phyloP scores from a whole-genome alignment of 2,113 vertebrate species.

The Tragelaphus imberbis region DNA sequence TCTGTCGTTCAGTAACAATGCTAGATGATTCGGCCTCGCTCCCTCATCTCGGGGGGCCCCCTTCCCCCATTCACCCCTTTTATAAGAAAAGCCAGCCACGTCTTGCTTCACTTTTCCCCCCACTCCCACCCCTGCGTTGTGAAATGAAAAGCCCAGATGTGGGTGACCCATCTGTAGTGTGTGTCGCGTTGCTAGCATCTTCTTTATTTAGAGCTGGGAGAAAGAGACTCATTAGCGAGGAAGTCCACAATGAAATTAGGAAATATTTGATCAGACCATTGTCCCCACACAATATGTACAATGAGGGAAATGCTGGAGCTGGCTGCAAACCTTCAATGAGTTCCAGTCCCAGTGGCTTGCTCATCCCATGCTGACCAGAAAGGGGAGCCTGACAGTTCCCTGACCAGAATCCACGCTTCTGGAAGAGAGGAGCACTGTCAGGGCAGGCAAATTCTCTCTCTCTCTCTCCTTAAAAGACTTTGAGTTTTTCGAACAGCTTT shows the following conservation, averaged over 20 bases:
- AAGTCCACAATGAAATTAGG: slow-evolving; percentile 67
- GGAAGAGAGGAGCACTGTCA: not conserved
- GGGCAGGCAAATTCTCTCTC: not conserved
- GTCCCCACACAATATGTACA: slow-evolving; percentile 58
- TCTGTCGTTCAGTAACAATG: slow-evolving; percentile 40
- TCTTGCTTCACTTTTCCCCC: slow-evolving; percentile 4
- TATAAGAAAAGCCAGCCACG: not conserved
- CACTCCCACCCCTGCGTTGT: not conserved
- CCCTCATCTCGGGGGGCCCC: not conserved
- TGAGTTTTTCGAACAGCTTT: not conserved
- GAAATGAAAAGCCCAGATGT: slow-evolving; percentile 71
- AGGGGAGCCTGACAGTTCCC: not conserved
- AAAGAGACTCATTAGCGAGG: slow-evolving; percentile 67
- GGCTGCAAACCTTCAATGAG: slow-evolving; percentile 27
- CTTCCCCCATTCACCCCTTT: not conserved
- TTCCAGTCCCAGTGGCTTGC: not conserved
- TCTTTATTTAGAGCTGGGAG: slow-evolving; percentile 63
- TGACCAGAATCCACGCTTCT: not conserved
- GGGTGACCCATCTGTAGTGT: slow-evolving; percentile 66
- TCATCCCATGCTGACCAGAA: not conserved
- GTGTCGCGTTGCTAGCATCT: slow-evolving; percentile 50
- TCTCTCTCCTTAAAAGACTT: not conserved
- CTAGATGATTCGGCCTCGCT: slow-evolving; percentile 16
- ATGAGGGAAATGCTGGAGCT: slow-evolving; percentile 37
- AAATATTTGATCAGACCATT: slow-evolving; percentile 71